Evolutionary conservation across 2,888 invertebrate genomes (phyloP).

Genomic region (Plebejus argus): DNA sequence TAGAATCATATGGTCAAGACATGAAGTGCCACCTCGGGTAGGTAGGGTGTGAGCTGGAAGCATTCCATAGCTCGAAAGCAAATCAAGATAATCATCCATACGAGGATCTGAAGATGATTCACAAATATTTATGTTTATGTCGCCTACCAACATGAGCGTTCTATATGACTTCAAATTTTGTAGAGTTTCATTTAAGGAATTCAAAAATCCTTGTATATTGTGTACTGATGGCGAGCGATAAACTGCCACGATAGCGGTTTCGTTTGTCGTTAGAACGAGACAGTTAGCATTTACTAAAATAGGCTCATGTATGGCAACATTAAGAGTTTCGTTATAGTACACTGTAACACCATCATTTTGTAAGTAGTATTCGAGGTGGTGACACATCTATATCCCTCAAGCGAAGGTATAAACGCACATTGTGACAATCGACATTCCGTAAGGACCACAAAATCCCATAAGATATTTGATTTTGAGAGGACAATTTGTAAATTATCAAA

Average conservation of each 20-base stretch:
- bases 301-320: constrained; percentile 29
- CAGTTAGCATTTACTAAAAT: constrained; percentile 27
- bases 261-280: constrained; percentile 27
- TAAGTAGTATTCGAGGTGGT: background rate
- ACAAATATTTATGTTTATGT: constrained; percentile 34
- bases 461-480: background rate
- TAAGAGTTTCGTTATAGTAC: constrained; percentile 26
- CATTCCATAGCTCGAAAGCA: constrained; percentile 34
- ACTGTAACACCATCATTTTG: constrained; percentile 36
- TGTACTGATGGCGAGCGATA: background rate
- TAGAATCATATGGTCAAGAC: no score
- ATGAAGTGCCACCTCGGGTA: constrained; percentile 6
- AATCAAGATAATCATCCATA: constrained; percentile 30
- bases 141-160: background rate
- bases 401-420: background rate
- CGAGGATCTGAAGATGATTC: constrained; percentile 13
- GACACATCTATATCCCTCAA: no score
- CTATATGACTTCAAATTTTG: background rate
- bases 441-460: constrained; percentile 3
- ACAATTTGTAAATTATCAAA: background rate
- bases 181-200: constrained; percentile 18
- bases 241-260: background rate
- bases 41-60: constrained; percentile 31
- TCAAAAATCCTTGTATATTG: constrained; percentile 28
- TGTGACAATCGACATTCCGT: constrained; percentile 10